A percentile compares a stretch with the other conserved stretches of the same genome.
Evolutionary conservation across 2,113 vertebrate genomes (phyloP).

Genomic region (Ahaetulla prasina): DNA sequence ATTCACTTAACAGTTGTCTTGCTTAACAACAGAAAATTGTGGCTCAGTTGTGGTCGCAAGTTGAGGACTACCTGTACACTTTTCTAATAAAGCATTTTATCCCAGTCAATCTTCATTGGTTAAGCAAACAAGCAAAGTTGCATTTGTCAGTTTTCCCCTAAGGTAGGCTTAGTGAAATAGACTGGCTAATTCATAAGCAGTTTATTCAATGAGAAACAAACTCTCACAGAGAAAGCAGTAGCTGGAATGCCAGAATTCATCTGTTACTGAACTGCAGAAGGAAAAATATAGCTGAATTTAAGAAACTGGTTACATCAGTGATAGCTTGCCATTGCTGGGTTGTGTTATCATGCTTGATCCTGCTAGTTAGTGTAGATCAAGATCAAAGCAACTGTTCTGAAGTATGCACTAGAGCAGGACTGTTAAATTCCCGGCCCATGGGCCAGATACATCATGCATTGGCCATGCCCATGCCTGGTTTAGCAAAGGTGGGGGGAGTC

Average conservation of each 20-base stretch:
- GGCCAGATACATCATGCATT: no score
- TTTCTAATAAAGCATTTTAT: not conserved
- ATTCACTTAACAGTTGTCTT: not conserved
- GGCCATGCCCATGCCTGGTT: no score
- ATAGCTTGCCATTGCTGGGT: not conserved
- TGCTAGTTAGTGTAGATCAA: not conserved
- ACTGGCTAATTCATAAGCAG: not conserved
- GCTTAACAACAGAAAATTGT: not conserved
- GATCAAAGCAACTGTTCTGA: not conserved
- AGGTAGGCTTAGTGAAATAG: not conserved
- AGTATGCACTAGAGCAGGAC: not conserved
- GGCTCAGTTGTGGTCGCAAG: not conserved
- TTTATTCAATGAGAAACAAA: not conserved
- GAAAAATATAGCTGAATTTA: not conserved
- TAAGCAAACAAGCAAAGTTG: not conserved
- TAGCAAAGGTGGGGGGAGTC: no score
- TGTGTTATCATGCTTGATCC: not conserved
- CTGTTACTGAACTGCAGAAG: not conserved
- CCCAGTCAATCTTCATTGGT: not conserved
- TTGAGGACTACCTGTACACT: not conserved
- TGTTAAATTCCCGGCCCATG: no score
- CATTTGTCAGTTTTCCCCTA: not conserved
- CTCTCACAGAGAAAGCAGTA: not conserved
- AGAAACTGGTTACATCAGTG: not conserved
- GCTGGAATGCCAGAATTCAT: not conserved